Percentiles rank a stretch among this genome's conserved stretches.
These are phyloP conservation scores for Serranus cabrilla DNA, from an alignment of 2,797 vertebrate genomes.

Conservation along the genomic window DNA sequence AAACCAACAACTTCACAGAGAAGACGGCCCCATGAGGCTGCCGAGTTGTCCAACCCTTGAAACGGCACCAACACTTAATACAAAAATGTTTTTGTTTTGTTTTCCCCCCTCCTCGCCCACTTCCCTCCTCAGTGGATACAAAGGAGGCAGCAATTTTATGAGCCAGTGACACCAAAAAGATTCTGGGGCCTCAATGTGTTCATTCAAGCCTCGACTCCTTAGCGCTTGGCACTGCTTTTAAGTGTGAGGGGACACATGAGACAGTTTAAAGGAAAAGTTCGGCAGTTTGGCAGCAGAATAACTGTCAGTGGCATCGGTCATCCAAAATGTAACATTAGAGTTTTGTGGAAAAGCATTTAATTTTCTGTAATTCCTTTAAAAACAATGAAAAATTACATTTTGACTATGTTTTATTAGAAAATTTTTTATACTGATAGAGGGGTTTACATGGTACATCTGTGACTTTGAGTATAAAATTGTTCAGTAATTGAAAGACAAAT, in stretches of 20 bases:
- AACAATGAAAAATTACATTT: neutral
- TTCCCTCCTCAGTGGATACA: constrained; percentile 71
- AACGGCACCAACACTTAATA: constrained; percentile 76
- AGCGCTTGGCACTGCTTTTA: constrained; percentile 79
- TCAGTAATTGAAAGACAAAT: neutral
- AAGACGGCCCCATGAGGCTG: constrained; percentile 62
- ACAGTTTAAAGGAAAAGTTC: constrained; percentile 56
- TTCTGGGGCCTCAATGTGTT: constrained; percentile 80
- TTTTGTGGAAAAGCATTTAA: constrained; percentile 9
- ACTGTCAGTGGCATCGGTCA: constrained; percentile 9
- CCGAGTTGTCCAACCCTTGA: constrained; percentile 71
- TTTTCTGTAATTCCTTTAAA: neutral
- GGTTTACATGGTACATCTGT: neutral
- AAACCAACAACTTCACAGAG: constrained; percentile 72
- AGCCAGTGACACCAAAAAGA: constrained; percentile 85
- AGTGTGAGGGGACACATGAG: constrained; percentile 63
- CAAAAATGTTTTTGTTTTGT: constrained; percentile 82
- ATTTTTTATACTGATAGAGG: neutral
- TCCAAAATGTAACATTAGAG: neutral
- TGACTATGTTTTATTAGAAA: neutral
- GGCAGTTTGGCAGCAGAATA: constrained; percentile 38
- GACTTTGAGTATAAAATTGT: neutral
- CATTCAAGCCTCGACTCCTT: constrained; percentile 79
- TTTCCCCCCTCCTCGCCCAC: constrained; percentile 44
- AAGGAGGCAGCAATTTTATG: constrained; percentile 84